Evolutionary conservation across 2,888 invertebrate species (phyloP), one percentile per base, ranked within the genome.

Genomic region (Conistra vaccinii): DNA sequence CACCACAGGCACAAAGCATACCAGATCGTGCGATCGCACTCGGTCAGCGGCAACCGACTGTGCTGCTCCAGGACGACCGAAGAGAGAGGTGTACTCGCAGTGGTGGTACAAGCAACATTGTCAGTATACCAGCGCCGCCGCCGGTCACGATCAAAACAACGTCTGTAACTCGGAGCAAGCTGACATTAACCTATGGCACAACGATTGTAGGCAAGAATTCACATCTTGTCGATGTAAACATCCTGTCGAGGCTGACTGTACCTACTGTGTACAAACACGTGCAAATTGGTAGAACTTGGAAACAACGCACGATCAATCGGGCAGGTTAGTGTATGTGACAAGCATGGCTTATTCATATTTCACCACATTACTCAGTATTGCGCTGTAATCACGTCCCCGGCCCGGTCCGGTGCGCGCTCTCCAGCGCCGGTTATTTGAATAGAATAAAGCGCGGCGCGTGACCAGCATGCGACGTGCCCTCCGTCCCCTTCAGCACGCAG

Each of bases 381-480:
- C 17, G 3, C 42, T 5, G 51, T 42, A 32, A 48, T 7, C 58
- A 73, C 35, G 61, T 51, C 4, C 12, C 7, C 32, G 45, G 55
- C 2, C n/a, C 12, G 10, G n/a, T 48, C 48, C 51, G 51, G 1
- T 51, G 23, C 48, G 9, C 23, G 51, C 51, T 51, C 51, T 2
- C 9, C 20, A 9, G 51, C 51, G 23, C 51, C 76, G 26, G 53
- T 53, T 74, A 74, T 76, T 76, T 55, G 45, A 55, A 74, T 76
- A 76, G 42, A 51, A 76, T 74, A 29, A 76, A 74, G 17, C 53
- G 26, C 23, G 51, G 51, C 26, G 9, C 74, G 76, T 74, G 65
- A 74, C 76, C 45, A n/a, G 76, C 65, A 65, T 76, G 23, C 63
- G 9, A 65, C 23, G 0, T 26, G 12, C 5, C 29, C 1, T 67